Percentiles rank a stretch among this genome's conserved stretches.
phyloP scores from a whole-genome alignment of 2,797 vertebrate species.

The Margarornis squamiger region DNA sequence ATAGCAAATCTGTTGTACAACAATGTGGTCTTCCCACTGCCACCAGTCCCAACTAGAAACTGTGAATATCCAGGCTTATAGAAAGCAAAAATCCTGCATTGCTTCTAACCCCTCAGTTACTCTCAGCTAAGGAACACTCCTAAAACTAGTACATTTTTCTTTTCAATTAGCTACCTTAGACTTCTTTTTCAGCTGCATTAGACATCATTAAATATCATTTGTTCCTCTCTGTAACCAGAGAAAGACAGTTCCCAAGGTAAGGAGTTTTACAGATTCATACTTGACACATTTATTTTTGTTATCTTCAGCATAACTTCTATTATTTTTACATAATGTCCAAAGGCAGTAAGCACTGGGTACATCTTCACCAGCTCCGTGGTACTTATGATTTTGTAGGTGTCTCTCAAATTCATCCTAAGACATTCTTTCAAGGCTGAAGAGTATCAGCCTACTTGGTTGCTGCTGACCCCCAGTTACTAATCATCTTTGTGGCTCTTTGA shows the following conservation, averaged over 20 bases:
- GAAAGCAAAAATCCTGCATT: neutral
- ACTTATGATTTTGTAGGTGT: neutral
- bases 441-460: neutral
- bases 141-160: neutral
- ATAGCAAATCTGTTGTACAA: neutral
- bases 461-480: neutral
- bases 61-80: neutral
- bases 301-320: neutral
- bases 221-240: neutral
- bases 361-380: neutral
- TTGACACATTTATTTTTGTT: neutral
- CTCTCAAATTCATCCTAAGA: neutral
- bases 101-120: neutral
- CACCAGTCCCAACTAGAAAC: neutral
- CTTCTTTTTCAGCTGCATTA: neutral
- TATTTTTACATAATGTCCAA: neutral
- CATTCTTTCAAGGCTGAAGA: neutral
- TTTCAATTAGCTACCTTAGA: neutral
- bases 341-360: neutral
- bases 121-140: neutral
- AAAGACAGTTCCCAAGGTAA: neutral
- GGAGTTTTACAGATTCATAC: neutral
- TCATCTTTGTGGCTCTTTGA: neutral
- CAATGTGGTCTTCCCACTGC: rapidly evolving
- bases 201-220: neutral